Conservation (phyloP, 2,113 vertebrate species). For the Cygnus atratus region DNA sequence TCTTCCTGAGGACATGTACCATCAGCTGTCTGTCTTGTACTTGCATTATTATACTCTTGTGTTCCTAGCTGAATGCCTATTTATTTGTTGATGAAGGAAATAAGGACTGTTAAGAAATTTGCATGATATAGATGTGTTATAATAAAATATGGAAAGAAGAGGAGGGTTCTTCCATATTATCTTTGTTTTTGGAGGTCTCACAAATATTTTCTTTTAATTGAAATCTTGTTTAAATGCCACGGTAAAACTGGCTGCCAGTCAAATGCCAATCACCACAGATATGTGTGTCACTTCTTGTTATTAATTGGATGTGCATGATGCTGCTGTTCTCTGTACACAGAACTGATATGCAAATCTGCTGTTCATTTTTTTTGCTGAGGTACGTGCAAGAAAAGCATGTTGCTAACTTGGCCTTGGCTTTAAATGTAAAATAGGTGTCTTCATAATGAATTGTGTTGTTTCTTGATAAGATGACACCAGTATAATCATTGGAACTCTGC, state of each 20-base stretch:
- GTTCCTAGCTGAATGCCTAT: not conserved
- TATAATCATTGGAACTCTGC: constrained; percentile 40
- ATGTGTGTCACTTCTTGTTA: constrained; percentile 17
- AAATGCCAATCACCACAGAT: constrained; percentile 43
- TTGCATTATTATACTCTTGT: not conserved
- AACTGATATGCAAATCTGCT: constrained; percentile 49
- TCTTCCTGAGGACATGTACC: not conserved
- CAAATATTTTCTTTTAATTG: constrained; percentile 60
- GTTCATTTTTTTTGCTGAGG: constrained; percentile 35
- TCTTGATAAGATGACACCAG: constrained; percentile 55
- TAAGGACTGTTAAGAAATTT: not conserved
- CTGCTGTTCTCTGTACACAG: constrained; percentile 7
- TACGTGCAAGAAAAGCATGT: constrained; percentile 18
- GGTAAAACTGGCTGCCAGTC: constrained; percentile 55
- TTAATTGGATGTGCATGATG: constrained; percentile 54
- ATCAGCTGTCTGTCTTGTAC: not conserved
- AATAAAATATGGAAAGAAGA: not conserved
- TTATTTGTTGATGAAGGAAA: not conserved
- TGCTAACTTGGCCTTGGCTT: not conserved
- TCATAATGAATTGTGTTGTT: constrained; percentile 58
- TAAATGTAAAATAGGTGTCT: constrained; percentile 50
- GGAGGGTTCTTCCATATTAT: not conserved
- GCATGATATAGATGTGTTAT: not conserved
- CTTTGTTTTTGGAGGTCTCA: constrained; percentile 32
- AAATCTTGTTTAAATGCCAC: constrained; percentile 63